Percentiles rank a stretch among this genome's conserved stretches.
Evolutionary conservation across 2,888 invertebrate species (phyloP).

Genomic region (Drosophila longiperda): DNA sequence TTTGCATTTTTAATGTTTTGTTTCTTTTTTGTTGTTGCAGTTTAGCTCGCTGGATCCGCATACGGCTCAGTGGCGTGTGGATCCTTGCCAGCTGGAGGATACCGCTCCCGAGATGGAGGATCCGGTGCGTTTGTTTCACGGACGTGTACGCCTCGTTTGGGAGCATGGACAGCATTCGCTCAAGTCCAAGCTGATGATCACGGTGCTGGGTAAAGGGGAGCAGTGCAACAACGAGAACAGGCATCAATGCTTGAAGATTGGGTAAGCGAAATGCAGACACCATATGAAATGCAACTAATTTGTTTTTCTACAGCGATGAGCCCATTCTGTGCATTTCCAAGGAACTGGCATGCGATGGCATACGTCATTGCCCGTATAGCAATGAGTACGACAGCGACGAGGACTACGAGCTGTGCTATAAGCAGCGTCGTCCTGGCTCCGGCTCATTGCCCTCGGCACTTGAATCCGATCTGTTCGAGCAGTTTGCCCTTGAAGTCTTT

Average conservation of each 20-base stretch:
- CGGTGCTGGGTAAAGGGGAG: conserved; percentile 84
- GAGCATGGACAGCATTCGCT: conserved; percentile 81
- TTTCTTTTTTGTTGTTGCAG: conserved; percentile 51
- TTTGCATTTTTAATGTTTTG: background rate
- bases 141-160: conserved; percentile 87
- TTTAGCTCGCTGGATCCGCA: conserved; percentile 83
- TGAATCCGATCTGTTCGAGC: conserved; percentile 82
- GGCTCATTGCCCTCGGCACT: conserved; percentile 76
- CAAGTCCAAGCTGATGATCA: conserved; percentile 83
- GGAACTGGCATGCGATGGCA: conserved; percentile 88
- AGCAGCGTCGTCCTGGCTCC: conserved; percentile 75
- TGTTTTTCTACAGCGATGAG: conserved; percentile 68
- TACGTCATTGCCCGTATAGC: conserved; percentile 88
- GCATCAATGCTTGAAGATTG: conserved; percentile 84
- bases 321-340: conserved; percentile 88
- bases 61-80: conserved; percentile 86
- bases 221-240: conserved; percentile 80
- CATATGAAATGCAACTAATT: background rate
- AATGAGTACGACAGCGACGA: conserved; percentile 87
- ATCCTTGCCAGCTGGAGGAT: conserved; percentile 85
- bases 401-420: conserved; percentile 83
- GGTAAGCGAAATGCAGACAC: conserved; percentile 64
- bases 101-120: conserved; percentile 86
- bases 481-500: conserved; percentile 84
- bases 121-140: conserved; percentile 86